phyloP scores from a whole-genome alignment of 1,140 invertebrate species.

The Ditylenchus dipsaci region DNA sequence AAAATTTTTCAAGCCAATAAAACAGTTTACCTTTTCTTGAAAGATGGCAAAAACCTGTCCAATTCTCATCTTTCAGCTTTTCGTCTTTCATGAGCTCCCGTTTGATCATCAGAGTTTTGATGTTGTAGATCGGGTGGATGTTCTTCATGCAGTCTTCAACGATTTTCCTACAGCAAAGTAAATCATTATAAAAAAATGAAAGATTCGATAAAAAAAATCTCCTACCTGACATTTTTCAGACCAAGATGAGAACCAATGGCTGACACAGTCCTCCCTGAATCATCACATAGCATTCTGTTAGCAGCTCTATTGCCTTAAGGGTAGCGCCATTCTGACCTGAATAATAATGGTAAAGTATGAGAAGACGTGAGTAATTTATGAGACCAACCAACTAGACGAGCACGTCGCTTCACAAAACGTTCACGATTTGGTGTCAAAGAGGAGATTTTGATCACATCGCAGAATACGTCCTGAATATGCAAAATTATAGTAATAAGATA shows the following conservation, averaged over 20 bases:
- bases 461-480: constrained; percentile 68
- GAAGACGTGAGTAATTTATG: no score
- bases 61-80: constrained; percentile 84
- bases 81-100: constrained; percentile 82
- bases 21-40: constrained; percentile 76
- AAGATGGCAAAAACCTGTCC: constrained; percentile 93
- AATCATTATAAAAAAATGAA: neutral
- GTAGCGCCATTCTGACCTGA: constrained; percentile 62
- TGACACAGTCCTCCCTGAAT: constrained; percentile 84
- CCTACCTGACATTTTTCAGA: constrained; percentile 70
- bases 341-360: no score
- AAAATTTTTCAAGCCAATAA: neutral
- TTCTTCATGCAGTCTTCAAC: constrained; percentile 97
- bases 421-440: constrained; percentile 79
- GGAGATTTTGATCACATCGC: constrained; percentile 95
- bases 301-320: constrained; percentile 88
- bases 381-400: constrained; percentile 76
- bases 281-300: constrained; percentile 91
- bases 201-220: constrained; percentile 5
- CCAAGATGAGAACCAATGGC: constrained; percentile 91
- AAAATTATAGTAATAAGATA: no score
- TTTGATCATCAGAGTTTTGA: constrained; percentile 97
- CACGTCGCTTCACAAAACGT: constrained; percentile 88
- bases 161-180: constrained; percentile 67
- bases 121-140: constrained; percentile 98